phyloP scores from a whole-genome alignment of 2,888 invertebrate genomes.

The Hyalella azteca region DNA sequence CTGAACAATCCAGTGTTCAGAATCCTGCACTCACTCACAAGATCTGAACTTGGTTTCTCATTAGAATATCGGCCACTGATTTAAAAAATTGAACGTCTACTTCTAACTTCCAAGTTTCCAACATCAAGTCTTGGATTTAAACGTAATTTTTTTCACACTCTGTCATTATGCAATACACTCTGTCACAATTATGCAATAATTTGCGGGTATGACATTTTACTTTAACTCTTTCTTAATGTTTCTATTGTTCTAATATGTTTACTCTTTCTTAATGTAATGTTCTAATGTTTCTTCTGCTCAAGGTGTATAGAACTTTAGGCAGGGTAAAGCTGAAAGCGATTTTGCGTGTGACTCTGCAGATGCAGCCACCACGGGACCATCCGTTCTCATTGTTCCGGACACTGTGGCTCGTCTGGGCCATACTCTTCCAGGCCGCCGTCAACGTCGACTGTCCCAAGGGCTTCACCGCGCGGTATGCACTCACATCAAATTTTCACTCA shows the following conservation, averaged over 20 bases:
- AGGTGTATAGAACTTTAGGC: neutral
- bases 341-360: constrained; percentile 39
- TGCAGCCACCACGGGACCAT: constrained; percentile 54
- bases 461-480: constrained; percentile 75
- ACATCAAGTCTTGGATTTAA: no score
- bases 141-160: no score
- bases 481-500: neutral
- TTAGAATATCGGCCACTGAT: no score
- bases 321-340: neutral
- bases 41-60: no score
- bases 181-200: constrained; percentile 87
- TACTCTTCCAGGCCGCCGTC: constrained; percentile 95
- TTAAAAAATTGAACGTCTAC: no score
- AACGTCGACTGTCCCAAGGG: constrained; percentile 96
- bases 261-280: neutral
- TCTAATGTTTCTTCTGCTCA: neutral
- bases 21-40: no score
- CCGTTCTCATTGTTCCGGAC: constrained; percentile 95
- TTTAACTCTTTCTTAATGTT: neutral
- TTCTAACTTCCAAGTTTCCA: no score
- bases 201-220: neutral
- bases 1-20: no score
- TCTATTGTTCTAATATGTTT: constrained; percentile 62
- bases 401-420: constrained; percentile 99
- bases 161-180: constrained; percentile 65